A percentile compares a stretch with the other conserved stretches of the same genome.
Conservation (phyloP, 2,888 invertebrate genomes). For the Diarsia dahlii region DNA sequence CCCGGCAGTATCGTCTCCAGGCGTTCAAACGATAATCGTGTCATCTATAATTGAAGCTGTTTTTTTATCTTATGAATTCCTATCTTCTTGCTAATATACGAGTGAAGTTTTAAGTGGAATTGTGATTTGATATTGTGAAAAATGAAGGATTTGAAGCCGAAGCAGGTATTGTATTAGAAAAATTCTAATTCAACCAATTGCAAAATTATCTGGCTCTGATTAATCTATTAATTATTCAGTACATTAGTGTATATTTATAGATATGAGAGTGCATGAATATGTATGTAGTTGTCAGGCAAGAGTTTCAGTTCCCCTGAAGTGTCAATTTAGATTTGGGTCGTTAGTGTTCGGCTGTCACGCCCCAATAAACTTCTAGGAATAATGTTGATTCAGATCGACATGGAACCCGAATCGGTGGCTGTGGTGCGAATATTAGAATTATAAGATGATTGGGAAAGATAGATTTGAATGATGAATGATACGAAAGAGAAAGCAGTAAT, state of each 20-base stretch:
- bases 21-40: slow-evolving; percentile 62
- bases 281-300: not conserved
- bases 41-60: slow-evolving; percentile 56
- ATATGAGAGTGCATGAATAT: not conserved
- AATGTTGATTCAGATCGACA: slow-evolving; percentile 3
- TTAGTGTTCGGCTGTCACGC: slow-evolving; percentile 11
- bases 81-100: not conserved
- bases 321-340: slow-evolving; percentile 45
- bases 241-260: slow-evolving; percentile 8
- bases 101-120: slow-evolving; percentile 6
- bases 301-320: slow-evolving; percentile 20
- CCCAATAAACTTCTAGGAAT: slow-evolving; percentile 36
- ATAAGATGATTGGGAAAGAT: not conserved
- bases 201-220: not conserved
- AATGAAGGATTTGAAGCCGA: slow-evolving; percentile 46
- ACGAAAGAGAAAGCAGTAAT: too few relatives aligned
- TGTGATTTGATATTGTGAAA: slow-evolving; percentile 24
- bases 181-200: not conserved
- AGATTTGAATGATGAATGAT: too few relatives aligned
- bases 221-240: slow-evolving; percentile 11
- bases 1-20: slow-evolving; percentile 70
- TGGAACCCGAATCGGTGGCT: not conserved
- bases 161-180: slow-evolving; percentile 46
- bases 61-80: slow-evolving; percentile 34
- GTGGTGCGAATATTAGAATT: not conserved